These are phyloP conservation scores for Cotesia chilonis DNA, from an alignment of 1,140 invertebrate genomes.

Conservation along the genomic window DNA sequence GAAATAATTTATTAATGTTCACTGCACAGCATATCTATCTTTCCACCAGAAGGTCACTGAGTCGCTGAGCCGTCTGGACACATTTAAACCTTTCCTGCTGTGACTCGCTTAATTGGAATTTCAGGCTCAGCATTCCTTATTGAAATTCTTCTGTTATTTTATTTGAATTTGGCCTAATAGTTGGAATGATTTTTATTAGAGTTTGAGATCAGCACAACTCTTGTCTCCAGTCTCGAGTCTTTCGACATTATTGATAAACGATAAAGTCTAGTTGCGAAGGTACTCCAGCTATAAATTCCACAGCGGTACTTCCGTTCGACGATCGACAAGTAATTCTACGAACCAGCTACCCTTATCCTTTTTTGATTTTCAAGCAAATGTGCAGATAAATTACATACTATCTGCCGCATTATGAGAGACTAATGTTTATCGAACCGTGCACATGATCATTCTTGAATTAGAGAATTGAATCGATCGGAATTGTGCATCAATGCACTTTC, in stretches of 20 bases:
- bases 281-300: conserved; percentile 50
- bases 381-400: conserved; percentile 41
- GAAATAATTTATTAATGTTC: conserved; percentile 56
- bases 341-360: conserved; percentile 46
- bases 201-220: conserved; percentile 8
- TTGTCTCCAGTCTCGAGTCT: conserved; percentile 12
- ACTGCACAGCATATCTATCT: conserved; percentile 15
- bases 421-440: conserved; percentile 29
- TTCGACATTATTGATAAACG: conserved; percentile 57
- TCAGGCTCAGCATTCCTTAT: too few species aligned
- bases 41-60: neutral
- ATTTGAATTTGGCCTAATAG: too few species aligned
- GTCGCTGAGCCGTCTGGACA: neutral
- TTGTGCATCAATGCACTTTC: conserved; percentile 38
- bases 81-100: conserved; percentile 13
- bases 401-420: conserved; percentile 34
- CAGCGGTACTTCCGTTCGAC: conserved; percentile 48
- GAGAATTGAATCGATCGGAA: conserved; percentile 44
- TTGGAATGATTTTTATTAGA: too few species aligned
- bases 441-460: conserved; percentile 42
- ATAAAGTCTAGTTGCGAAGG: conserved; percentile 56
- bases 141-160: too few species aligned
- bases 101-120: too few species aligned
- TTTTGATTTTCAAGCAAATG: conserved; percentile 18
- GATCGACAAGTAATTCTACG: conserved; percentile 55